These are phyloP conservation scores for Drosophila auraria DNA, from an alignment of 1,140 invertebrate genomes.

Conservation along the genomic window DNA sequence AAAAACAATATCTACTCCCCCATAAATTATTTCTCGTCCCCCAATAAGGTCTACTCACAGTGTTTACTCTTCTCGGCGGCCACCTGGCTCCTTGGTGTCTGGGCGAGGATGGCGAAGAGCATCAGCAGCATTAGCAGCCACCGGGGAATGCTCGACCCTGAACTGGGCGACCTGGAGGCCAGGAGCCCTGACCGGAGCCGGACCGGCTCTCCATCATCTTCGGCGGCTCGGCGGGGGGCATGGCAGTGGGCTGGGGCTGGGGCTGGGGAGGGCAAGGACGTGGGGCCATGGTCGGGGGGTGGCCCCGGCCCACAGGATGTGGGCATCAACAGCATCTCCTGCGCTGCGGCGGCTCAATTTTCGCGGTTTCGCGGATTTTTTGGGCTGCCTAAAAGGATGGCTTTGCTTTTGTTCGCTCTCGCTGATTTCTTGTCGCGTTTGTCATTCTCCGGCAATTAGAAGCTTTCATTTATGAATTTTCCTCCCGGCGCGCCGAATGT, in stretches of 20 bases:
- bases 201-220: constrained; percentile 28
- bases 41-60: constrained; percentile 70
- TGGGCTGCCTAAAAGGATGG: constrained; percentile 41
- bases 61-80: constrained; percentile 84
- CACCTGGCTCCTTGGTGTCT: constrained; percentile 74
- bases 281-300: constrained; percentile 37
- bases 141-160: constrained; percentile 65
- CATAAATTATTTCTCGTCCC: neutral
- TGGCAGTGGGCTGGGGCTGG: constrained; percentile 6
- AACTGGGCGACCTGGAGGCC: constrained; percentile 14
- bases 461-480: constrained; percentile 78
- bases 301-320: constrained; percentile 83
- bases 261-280: constrained; percentile 5
- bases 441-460: constrained; percentile 80
- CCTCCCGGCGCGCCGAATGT: constrained; percentile 19
- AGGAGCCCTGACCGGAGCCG: constrained; percentile 11
- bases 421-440: constrained; percentile 51
- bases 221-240: constrained; percentile 12
- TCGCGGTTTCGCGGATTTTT: constrained; percentile 33
- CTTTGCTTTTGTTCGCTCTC: constrained; percentile 56
- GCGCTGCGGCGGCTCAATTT: constrained; percentile 54
- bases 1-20: neutral
- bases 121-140: constrained; percentile 79
- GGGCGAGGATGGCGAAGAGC: constrained; percentile 72
- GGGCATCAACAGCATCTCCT: constrained; percentile 77